Conservation (phyloP, 2,113 vertebrate genomes). For the Eonycteris spelaea region DNA sequence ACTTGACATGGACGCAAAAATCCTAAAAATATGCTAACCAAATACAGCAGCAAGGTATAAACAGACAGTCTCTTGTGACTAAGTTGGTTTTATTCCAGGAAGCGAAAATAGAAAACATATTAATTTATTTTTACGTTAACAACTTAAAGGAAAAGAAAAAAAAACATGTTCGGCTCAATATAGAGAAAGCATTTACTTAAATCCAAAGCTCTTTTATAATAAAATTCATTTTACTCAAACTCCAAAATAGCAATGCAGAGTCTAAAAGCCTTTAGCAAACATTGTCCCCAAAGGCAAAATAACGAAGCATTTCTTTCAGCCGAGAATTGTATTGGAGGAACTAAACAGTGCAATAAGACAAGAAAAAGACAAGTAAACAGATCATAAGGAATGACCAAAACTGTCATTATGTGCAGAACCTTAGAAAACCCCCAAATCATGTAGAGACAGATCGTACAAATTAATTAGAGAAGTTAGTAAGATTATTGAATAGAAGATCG, state of each 20-base stretch:
- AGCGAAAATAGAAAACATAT: not conserved
- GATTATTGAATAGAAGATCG: not conserved
- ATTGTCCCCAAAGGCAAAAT: not conserved
- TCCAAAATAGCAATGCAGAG: not conserved
- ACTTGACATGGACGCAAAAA: not conserved
- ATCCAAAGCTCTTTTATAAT: not conserved
- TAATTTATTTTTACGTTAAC: not conserved
- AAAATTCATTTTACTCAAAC: not conserved
- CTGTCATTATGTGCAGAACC: not conserved
- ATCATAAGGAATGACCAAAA: not conserved
- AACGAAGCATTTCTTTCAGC: not conserved
- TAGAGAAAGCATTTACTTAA: not conserved
- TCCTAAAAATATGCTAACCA: not conserved
- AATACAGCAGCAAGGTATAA: not conserved
- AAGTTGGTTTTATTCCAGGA: not conserved
- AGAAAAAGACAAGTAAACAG: not conserved
- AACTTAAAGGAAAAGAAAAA: not conserved
- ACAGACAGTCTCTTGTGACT: not conserved
- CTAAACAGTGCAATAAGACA: not conserved
- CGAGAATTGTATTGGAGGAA: not conserved
- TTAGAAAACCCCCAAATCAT: not conserved
- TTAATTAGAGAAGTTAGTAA: not conserved
- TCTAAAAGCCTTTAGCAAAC: not conserved
- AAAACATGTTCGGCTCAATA: not conserved
- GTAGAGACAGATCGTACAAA: not conserved